Base-by-base conservation (phyloP, 2,113 vertebrate genomes). In the Tragelaphus imberbis region DNA sequence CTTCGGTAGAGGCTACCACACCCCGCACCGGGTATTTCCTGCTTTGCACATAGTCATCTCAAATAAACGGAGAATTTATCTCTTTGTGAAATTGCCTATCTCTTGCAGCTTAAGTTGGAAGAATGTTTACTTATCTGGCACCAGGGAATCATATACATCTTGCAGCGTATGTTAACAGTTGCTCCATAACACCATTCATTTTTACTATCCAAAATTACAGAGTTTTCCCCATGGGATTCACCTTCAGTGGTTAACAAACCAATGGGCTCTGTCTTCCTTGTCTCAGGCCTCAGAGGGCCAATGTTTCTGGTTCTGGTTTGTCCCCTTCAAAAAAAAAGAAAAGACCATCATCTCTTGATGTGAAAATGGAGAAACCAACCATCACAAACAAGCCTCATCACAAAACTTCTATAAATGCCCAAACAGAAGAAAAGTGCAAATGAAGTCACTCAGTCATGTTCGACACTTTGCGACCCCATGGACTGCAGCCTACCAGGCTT, bases 121-220 rank as follows among this genome's bases (percentile, higher is more conserved):
- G 90, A 95, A 84, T 97, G 85, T 97, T 98, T 97, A 94, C 97
- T 97, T 92, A 97, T 97, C 91, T 97, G 85, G 86, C 97, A 91
- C 90, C 80, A 44, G 94, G 97, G 97, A 96, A 94, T 97, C 95
- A 51, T 97, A 96, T 97, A 94, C 97, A 56, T 97, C 96, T 91
- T 93, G n/a, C 91, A 47, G 96, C 0, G 0, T 89, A 61, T 96
- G 94, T 93, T 96, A 96, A 84, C 86, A n/a, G 84, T 87, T 79
- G 55, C 82, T 96, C 47, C 53, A 47, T 7, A 92, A 92, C 40
- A 90, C 92, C 68, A 75, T 86, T 96, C 96, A 93, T 95, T 96
- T 95, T 98, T 95, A 97, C 95, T 80, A 89, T 91, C 85, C 27
- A 61, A 97, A 98, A 97, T 98, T 97, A 96, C 95, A 81, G 84